Conservation (phyloP, 2,113 vertebrate species). For the Ovis aries region DNA sequence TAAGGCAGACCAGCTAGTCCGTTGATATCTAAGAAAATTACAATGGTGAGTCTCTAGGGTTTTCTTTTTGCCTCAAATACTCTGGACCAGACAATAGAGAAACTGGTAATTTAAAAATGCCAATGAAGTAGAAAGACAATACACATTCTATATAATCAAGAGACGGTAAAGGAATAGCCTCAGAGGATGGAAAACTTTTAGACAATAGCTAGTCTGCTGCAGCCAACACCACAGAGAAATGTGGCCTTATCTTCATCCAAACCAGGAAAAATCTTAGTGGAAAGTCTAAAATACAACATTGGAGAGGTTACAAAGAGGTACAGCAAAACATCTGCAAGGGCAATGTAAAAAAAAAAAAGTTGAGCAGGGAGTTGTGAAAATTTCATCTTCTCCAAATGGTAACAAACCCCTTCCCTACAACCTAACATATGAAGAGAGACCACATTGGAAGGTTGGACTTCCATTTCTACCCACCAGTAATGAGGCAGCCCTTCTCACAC, state of each 20-base stretch:
- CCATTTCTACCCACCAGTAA: background rate
- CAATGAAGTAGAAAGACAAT: background rate
- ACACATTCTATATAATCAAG: background rate
- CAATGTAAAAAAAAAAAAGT: background rate
- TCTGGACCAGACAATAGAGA: background rate
- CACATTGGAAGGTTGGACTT: background rate
- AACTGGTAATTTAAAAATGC: background rate
- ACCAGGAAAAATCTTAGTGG: background rate
- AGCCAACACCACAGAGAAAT: background rate
- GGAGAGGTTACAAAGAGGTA: background rate
- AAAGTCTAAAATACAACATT: background rate
- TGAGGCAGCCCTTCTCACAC: background rate
- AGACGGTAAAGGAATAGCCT: background rate
- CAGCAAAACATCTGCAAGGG: fast-evolving
- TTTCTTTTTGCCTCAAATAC: background rate
- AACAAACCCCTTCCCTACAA: background rate
- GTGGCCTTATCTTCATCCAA: background rate
- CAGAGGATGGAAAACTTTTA: background rate
- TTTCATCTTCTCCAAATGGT: background rate
- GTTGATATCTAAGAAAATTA: background rate
- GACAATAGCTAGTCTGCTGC: background rate
- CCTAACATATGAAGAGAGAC: background rate
- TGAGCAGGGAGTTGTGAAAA: background rate
- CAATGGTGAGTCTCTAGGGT: background rate
- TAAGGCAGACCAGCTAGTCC: background rate